phyloP scores from a whole-genome alignment of 2,113 vertebrate genomes.

The Lipophrys pholis region DNA sequence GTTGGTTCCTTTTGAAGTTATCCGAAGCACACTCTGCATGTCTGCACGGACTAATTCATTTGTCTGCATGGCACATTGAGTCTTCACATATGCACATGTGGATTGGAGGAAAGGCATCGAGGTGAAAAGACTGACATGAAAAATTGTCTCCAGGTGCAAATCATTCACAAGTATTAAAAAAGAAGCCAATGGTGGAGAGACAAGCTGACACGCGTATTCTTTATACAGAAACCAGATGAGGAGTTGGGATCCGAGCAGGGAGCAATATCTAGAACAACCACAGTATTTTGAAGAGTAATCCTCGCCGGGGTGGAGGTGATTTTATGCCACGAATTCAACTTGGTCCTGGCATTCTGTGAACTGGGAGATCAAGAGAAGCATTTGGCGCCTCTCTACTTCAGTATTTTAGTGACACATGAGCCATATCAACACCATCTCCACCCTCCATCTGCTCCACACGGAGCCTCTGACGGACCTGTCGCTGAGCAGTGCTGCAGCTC shows the following conservation, averaged over 20 bases:
- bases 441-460: conserved; percentile 62
- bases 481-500: conserved; percentile 42
- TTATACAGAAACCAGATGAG: no score
- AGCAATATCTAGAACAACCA: background rate
- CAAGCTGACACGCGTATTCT: no score
- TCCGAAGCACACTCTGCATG: background rate
- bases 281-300: conserved; percentile 7
- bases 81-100: no score
- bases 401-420: conserved; percentile 60
- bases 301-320: background rate
- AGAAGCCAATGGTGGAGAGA: no score
- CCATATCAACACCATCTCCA: conserved; percentile 61
- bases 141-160: background rate
- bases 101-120: no score
- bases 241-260: no score
- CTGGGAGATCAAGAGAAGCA: conserved; percentile 25
- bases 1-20: no score
- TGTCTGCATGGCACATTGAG: background rate
- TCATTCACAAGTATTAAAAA: conserved; percentile 6
- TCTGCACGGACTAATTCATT: conserved; percentile 1
- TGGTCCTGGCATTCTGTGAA: conserved; percentile 31
- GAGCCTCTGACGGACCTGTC: conserved; percentile 39
- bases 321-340: conserved; percentile 17
- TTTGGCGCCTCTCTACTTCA: conserved; percentile 40
- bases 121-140: background rate